Conservation (phyloP, 1,140 invertebrate species). For the Penaeus japonicus region DNA sequence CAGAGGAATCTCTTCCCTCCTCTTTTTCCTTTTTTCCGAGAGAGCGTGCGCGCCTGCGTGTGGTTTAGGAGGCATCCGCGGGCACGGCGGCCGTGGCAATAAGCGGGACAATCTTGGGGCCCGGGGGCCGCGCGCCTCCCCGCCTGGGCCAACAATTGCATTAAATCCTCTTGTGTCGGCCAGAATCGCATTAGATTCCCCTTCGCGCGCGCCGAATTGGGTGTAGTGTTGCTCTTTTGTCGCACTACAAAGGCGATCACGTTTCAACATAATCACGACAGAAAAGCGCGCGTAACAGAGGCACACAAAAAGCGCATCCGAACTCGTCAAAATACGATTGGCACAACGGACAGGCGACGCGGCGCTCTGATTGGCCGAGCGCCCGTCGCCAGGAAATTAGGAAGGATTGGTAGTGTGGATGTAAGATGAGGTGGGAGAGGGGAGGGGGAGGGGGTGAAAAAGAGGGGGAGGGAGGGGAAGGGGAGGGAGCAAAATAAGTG, state of each 20-base stretch:
- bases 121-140: constrained; percentile 44
- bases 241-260: constrained; percentile 55
- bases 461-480: not conserved
- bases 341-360: constrained; percentile 24
- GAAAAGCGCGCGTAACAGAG: constrained; percentile 54
- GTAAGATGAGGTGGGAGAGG: not conserved
- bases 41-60: not conserved
- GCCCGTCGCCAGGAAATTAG: constrained; percentile 36
- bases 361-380: constrained; percentile 19
- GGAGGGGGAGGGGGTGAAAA: not conserved
- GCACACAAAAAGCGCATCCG: constrained; percentile 24
- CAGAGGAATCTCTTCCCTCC: no score
- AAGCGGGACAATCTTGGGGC: constrained; percentile 50
- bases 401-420: not conserved
- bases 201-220: constrained; percentile 56
- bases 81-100: constrained; percentile 26
- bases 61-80: constrained; percentile 6
- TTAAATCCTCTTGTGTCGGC: constrained; percentile 56
- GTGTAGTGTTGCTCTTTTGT: constrained; percentile 57
- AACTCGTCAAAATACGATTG: constrained; percentile 52
- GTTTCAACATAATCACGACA: constrained; percentile 55
- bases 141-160: constrained; percentile 55
- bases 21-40: no score
- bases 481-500: not conserved
- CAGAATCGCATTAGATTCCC: constrained; percentile 56